Percentiles rank a stretch among this genome's conserved stretches.
Conservation (phyloP, 2,797 vertebrate genomes). For the Ctenosaura bakeri region DNA sequence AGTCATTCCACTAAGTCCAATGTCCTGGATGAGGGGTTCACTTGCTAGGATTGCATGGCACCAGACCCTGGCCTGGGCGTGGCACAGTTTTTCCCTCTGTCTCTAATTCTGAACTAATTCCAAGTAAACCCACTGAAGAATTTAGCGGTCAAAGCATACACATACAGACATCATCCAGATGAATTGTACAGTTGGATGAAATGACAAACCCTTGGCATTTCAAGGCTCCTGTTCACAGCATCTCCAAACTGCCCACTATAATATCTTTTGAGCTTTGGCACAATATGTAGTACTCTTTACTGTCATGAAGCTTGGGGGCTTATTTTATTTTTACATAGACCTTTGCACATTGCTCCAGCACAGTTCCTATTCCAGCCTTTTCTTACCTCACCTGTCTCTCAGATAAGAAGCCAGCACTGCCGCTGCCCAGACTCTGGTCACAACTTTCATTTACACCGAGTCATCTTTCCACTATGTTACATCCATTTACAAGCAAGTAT, state of each 20-base stretch:
- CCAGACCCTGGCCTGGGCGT: not conserved
- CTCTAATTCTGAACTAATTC: not conserved
- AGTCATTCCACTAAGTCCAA: not conserved
- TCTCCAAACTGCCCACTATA: not conserved
- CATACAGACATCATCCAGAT: not conserved
- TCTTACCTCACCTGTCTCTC: not conserved
- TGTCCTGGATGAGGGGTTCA: not conserved
- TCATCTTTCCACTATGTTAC: not conserved
- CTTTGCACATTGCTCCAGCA: not conserved
- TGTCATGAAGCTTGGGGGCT: conserved; percentile 2
- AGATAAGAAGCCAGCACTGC: not conserved
- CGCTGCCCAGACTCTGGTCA: conserved; percentile 21
- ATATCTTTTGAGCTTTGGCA: not conserved
- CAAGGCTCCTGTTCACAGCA: not conserved
- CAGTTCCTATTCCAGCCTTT: not conserved
- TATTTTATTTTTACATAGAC: not conserved
- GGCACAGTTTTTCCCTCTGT: not conserved
- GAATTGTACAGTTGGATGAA: not conserved
- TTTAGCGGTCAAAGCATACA: not conserved
- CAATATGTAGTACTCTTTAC: not conserved
- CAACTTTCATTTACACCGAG: not conserved
- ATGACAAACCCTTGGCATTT: not conserved
- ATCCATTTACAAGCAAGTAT: not conserved
- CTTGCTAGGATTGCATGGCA: not conserved
- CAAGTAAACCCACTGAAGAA: not conserved